A percentile compares a stretch with the other conserved stretches of the same genome.
Conservation (phyloP, 2,113 vertebrate genomes). For the Xiphorhynchus elegans region DNA sequence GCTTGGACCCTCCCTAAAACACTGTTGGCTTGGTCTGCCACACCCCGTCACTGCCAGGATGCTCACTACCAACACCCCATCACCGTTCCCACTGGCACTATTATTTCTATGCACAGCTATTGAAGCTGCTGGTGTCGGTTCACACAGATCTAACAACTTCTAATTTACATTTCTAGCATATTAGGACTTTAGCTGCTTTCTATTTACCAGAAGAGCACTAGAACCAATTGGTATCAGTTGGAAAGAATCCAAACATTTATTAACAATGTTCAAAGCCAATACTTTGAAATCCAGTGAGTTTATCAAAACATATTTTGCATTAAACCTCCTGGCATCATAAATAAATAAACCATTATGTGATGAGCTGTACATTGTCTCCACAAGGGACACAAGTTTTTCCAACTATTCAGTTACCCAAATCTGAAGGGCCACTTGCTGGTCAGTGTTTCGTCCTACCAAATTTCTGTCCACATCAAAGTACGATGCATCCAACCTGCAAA, state of each 20-base stretch:
- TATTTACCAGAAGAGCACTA: neutral
- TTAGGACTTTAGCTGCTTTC: neutral
- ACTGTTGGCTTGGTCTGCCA: neutral
- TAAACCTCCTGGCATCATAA: neutral
- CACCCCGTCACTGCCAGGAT: fast-evolving
- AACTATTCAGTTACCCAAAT: neutral
- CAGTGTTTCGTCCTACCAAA: neutral
- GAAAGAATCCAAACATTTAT: constrained; percentile 3
- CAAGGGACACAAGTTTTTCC: neutral
- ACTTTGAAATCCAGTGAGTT: constrained; percentile 25
- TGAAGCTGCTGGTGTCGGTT: neutral
- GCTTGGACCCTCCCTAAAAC: neutral
- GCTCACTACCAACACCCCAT: neutral
- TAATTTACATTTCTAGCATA: neutral
- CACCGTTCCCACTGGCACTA: fast-evolving
- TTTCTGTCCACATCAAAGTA: neutral
- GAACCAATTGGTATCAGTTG: neutral
- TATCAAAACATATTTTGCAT: constrained; percentile 18
- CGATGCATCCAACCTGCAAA: neutral
- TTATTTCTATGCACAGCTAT: neutral
- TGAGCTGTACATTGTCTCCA: neutral
- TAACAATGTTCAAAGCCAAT: neutral
- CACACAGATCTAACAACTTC: neutral
- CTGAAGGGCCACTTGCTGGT: neutral
- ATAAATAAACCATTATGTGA: neutral